Evolutionary conservation across 2,113 vertebrate genomes (phyloP).

Genomic region (Siniperca chuatsi): DNA sequence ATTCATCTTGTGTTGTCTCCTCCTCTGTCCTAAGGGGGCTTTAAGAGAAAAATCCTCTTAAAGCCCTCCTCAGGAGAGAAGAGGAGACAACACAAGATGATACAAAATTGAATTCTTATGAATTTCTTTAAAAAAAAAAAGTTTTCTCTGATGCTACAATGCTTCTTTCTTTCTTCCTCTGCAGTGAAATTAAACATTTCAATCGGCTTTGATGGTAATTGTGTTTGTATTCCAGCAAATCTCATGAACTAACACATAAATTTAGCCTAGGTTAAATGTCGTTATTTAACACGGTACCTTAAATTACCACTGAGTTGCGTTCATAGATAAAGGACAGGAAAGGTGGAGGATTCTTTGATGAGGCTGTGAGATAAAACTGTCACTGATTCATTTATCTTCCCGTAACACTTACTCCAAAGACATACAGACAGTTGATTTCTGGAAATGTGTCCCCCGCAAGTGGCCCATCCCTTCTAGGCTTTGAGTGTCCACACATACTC

Average conservation of each 20-base stretch:
- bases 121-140: slow-evolving; percentile 1
- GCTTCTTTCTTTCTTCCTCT: not conserved
- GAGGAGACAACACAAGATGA: not conserved
- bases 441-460: not conserved
- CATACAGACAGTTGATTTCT: slow-evolving; percentile 24
- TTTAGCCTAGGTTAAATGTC: slow-evolving; percentile 19
- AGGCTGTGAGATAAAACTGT: slow-evolving; percentile 4
- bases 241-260: not conserved
- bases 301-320: slow-evolving; percentile 13
- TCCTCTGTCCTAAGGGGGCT: not conserved
- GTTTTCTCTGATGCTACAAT: not conserved
- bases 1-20: not conserved
- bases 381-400: not conserved
- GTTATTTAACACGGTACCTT: not conserved
- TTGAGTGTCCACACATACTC: not conserved
- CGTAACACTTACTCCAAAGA: too few relatives aligned
- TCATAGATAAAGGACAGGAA: not conserved
- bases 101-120: not conserved
- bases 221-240: not conserved
- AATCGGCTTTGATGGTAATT: not conserved
- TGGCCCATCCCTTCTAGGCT: not conserved
- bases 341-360: not conserved
- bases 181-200: not conserved
- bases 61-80: not conserved
- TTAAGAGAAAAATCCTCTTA: not conserved